Evolutionary conservation across 64 coral and sea anemone genomes (phyloP).

Genomic region (Acropora tenuis): DNA sequence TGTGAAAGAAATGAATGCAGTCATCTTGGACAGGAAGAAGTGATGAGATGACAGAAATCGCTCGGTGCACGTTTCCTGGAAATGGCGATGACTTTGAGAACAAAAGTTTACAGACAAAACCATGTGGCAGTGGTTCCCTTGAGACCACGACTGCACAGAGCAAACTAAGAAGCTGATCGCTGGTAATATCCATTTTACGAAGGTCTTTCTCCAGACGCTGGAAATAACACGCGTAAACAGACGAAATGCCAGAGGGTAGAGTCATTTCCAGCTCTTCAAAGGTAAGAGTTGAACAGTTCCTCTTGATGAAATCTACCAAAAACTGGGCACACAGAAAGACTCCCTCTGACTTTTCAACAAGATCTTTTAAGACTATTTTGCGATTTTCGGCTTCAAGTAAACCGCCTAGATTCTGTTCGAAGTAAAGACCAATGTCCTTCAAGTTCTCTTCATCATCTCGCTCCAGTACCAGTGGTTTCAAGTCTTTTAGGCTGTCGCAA

Average conservation of each 20-base stretch:
- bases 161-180: neutral
- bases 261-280: neutral
- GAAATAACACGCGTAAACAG: neutral
- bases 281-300: neutral
- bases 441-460: neutral
- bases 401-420: neutral
- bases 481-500: neutral
- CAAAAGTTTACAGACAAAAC: constrained; percentile 9
- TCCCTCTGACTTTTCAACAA: constrained; percentile 20
- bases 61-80: neutral
- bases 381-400: neutral
- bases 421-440: constrained; percentile 11
- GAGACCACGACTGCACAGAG: neutral
- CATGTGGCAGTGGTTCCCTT: neutral
- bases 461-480: constrained; percentile 11
- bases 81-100: neutral
- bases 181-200: neutral
- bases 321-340: neutral
- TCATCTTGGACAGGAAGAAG: constrained; percentile 21
- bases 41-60: neutral
- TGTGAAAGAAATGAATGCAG: constrained; percentile 23
- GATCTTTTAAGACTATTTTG: neutral
- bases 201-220: neutral
- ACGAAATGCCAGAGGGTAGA: neutral
- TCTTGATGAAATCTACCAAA: neutral